Percentiles rank a stretch among this genome's conserved stretches.
Evolutionary conservation across 2,888 invertebrate genomes (phyloP).

Genomic region (Epirrhoe alternata): DNA sequence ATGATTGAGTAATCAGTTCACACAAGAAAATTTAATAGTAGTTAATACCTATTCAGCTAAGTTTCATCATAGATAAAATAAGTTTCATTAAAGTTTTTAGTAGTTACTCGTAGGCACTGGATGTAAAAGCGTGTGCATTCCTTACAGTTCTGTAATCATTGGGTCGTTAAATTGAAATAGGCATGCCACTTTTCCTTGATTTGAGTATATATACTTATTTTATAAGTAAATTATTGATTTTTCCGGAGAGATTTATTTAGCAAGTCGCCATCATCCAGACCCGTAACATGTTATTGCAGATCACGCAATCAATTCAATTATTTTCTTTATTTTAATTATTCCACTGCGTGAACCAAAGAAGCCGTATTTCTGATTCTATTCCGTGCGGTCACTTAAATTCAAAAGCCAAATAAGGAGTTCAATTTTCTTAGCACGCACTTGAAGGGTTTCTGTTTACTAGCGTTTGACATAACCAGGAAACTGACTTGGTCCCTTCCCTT

Average conservation of each 20-base stretch:
- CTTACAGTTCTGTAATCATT: neutral
- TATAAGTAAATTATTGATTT: neutral
- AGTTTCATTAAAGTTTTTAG: neutral
- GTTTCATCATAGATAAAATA: neutral
- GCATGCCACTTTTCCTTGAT: neutral
- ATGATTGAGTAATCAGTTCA: neutral
- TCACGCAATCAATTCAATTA: neutral
- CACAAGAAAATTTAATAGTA: neutral
- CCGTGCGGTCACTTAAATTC: constrained; percentile 27
- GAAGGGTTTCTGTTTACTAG: constrained; percentile 28
- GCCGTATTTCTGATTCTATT: constrained; percentile 1
- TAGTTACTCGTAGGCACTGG: neutral
- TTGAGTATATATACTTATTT: neutral
- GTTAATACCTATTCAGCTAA: neutral
- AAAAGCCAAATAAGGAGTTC: constrained; percentile 30
- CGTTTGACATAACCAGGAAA: constrained; percentile 31
- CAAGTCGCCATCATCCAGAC: neutral
- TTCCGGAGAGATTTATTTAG: neutral
- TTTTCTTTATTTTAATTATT: neutral
- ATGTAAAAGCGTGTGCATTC: no score
- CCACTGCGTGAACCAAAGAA: neutral
- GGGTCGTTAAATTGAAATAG: neutral
- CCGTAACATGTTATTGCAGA: neutral
- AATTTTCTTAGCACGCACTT: constrained; percentile 25
- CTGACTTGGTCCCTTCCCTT: constrained; percentile 15